phyloP scores from a whole-genome alignment of 2,113 vertebrate species.

The Syrrhaptes paradoxus region DNA sequence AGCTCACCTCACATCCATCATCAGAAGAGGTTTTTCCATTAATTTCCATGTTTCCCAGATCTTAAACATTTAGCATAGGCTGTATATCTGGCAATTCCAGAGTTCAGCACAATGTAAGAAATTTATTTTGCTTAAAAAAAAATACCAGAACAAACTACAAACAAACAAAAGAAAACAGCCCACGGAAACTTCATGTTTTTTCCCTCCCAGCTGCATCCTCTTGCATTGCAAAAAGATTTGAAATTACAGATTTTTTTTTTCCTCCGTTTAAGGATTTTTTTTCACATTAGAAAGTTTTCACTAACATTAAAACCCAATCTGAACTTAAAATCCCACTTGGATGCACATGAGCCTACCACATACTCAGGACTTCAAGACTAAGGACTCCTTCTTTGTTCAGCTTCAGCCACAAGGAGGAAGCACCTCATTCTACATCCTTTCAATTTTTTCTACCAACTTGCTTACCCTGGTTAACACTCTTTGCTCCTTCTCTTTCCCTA shows the following conservation, averaged over 20 bases:
- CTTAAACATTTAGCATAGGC: background rate
- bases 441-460: background rate
- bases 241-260: background rate
- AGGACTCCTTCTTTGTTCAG: background rate
- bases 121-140: background rate
- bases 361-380: background rate
- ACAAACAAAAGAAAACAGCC: background rate
- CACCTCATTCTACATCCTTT: background rate
- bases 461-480: background rate
- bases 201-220: background rate
- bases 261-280: background rate
- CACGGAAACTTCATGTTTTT: background rate
- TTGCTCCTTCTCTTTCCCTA: background rate
- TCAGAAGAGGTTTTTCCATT: background rate
- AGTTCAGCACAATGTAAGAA: background rate
- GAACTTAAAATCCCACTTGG: background rate
- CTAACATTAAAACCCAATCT: background rate
- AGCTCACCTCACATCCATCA: constrained; percentile 46
- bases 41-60: background rate
- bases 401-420: background rate
- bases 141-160: background rate
- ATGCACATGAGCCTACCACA: background rate
- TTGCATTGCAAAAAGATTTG: background rate
- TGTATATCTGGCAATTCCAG: background rate
- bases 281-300: background rate